These are phyloP conservation scores for Zygaena filipendulae DNA, from an alignment of 2,888 invertebrate species.

Conservation along the genomic window DNA sequence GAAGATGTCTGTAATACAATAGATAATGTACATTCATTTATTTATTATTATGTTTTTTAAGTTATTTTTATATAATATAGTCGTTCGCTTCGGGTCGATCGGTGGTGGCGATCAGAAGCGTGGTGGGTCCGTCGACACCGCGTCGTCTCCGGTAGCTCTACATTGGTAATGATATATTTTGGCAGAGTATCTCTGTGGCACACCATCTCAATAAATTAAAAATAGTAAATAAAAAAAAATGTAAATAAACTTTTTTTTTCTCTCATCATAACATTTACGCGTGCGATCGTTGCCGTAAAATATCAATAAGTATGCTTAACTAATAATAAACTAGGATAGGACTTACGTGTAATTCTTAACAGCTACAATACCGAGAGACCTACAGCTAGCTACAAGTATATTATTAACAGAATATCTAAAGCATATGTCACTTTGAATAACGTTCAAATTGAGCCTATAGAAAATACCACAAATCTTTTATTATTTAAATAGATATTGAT, in stretches of 20 bases:
- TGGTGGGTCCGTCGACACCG: slow-evolving; percentile 20
- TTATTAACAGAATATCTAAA: slow-evolving; percentile 69
- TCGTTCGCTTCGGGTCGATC: slow-evolving; percentile 32
- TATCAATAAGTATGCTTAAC: slow-evolving; percentile 60
- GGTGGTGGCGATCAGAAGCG: slow-evolving; percentile 25
- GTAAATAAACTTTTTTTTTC: slow-evolving; percentile 57
- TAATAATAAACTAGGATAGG: slow-evolving; percentile 52
- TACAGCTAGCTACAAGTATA: slow-evolving; percentile 64
- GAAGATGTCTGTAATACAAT: slow-evolving; percentile 55
- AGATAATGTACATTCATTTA: slow-evolving; percentile 44
- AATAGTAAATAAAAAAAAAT: slow-evolving; percentile 63
- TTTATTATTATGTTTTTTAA: too few species aligned
- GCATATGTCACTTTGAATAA: slow-evolving; percentile 70
- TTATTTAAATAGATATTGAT: slow-evolving; percentile 65
- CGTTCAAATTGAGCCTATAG: slow-evolving; percentile 69
- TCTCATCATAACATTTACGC: slow-evolving; percentile 62
- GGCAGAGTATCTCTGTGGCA: slow-evolving; percentile 70
- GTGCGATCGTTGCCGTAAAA: slow-evolving; percentile 64
- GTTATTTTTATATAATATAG: slow-evolving; percentile 26
- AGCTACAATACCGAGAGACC: slow-evolving; percentile 64
- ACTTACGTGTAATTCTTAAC: slow-evolving; percentile 38
- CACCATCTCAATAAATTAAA: slow-evolving; percentile 67
- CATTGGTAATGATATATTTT: slow-evolving; percentile 67
- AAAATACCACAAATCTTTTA: slow-evolving; percentile 70
- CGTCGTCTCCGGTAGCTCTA: too few species aligned